A percentile compares a stretch with the other conserved stretches of the same genome.
Evolutionary conservation across 2,888 invertebrate species (phyloP).

Genomic region (Leucophenga montana): DNA sequence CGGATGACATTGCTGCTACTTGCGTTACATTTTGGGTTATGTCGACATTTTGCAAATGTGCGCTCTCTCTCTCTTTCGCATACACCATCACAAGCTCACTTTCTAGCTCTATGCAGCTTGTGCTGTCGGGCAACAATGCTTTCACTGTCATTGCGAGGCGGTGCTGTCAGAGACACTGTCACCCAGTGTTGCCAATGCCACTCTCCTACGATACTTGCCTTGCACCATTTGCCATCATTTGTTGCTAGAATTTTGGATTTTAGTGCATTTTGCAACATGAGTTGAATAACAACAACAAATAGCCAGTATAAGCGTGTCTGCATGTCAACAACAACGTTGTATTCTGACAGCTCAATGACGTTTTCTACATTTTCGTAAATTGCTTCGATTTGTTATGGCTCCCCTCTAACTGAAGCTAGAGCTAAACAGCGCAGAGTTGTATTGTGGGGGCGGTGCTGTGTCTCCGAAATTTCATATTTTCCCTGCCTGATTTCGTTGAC

Average conservation of each 20-base stretch:
- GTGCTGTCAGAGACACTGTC: slow-evolving; percentile 40
- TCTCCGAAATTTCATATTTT: neutral
- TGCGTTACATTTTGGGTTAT: slow-evolving; percentile 47
- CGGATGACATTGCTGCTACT: slow-evolving; percentile 28
- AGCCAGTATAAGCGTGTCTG: slow-evolving; percentile 16
- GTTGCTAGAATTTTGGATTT: slow-evolving; percentile 44
- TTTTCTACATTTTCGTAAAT: slow-evolving; percentile 70
- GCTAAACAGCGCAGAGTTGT: neutral
- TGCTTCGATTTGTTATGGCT: slow-evolving; percentile 63
- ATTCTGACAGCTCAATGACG: slow-evolving; percentile 70
- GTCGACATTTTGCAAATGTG: slow-evolving; percentile 36
- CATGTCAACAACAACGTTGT: slow-evolving; percentile 64
- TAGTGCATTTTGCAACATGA: slow-evolving; percentile 54
- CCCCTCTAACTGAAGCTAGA: neutral
- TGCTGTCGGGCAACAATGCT: slow-evolving; percentile 66
- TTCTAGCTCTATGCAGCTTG: slow-evolving; percentile 25
- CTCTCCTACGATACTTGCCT: slow-evolving; percentile 39
- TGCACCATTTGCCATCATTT: slow-evolving; percentile 18
- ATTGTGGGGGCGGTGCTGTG: neutral
- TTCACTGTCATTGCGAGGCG: slow-evolving; percentile 58
- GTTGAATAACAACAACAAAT: slow-evolving; percentile 15
- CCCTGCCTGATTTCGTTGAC: neutral
- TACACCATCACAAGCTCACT: slow-evolving; percentile 1
- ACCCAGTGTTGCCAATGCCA: slow-evolving; percentile 18
- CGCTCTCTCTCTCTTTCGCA: slow-evolving; percentile 25